Percentiles rank a stretch among this genome's conserved stretches.
These are phyloP conservation scores for Digitonthophagus gazella DNA, from an alignment of 2,888 invertebrate species.

Conservation along the genomic window DNA sequence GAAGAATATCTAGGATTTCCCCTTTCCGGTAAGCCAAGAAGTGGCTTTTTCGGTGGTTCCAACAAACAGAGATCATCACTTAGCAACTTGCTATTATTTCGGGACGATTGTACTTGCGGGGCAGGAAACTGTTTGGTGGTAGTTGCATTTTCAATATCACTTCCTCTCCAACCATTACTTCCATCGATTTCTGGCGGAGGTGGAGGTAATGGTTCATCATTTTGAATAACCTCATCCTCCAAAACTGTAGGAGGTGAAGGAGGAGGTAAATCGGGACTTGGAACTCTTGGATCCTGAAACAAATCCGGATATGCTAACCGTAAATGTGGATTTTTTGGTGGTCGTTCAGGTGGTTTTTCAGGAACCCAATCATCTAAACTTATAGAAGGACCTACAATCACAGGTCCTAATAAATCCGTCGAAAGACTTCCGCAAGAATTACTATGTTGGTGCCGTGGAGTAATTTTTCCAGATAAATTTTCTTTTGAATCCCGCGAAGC, in stretches of 20 bases:
- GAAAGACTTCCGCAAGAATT: slow-evolving; percentile 61
- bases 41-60: slow-evolving; percentile 21
- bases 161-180: slow-evolving; percentile 42
- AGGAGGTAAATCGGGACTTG: slow-evolving; percentile 62
- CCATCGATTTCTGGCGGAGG: slow-evolving; percentile 58
- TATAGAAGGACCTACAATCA: slow-evolving; percentile 62
- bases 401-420: slow-evolving; percentile 59
- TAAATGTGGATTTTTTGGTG: slow-evolving; percentile 73
- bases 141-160: slow-evolving; percentile 39
- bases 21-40: slow-evolving; percentile 35
- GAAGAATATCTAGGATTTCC: slow-evolving; percentile 33
- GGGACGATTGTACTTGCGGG: slow-evolving; percentile 42
- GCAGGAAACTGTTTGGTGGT: slow-evolving; percentile 41
- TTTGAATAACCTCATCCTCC: slow-evolving; percentile 59
- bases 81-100: neutral
- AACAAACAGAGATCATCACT: slow-evolving; percentile 16
- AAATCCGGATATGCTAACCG: slow-evolving; percentile 52
- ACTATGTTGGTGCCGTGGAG: slow-evolving; percentile 56
- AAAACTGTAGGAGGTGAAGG: slow-evolving; percentile 63
- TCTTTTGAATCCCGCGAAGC: slow-evolving; percentile 43
- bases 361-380: slow-evolving; percentile 69
- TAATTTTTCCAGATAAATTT: slow-evolving; percentile 37
- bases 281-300: slow-evolving; percentile 54
- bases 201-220: slow-evolving; percentile 65
- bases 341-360: slow-evolving; percentile 72